Base-by-base conservation (phyloP, 2,113 vertebrate genomes). In the Lycaon pictus region DNA sequence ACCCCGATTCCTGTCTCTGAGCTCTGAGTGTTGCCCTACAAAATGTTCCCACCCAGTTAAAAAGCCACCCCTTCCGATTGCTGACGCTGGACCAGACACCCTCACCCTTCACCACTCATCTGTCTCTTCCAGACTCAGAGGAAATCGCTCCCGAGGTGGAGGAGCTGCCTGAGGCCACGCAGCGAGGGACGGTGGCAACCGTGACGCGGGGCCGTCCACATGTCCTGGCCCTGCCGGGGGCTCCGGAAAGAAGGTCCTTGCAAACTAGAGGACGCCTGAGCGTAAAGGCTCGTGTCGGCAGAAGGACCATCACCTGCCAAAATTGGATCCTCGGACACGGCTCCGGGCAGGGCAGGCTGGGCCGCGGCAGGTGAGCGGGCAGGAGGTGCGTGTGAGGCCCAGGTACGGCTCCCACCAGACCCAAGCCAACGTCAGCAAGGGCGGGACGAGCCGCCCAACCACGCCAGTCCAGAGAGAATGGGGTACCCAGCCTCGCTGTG, bases 381-480 rank as follows among this genome's bases (percentile, higher is more conserved):
- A 0, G 74, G 2, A 63, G 22, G 29, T 23, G 3, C 1, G 22
- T 7, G 43, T 19, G 37, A 32, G 67, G 48, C 51, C 32, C 12
- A 4, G 35, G 55, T 6, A 17, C 15, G 62, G 74, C 77, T 86
- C 79, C 76, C 3, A 12, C n/a, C 43, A 56, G 63, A 43, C 53
- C 43, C 17, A 1, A 16, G 72, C 58, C 81, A 58, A 20, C n/a
- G 53, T 19, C 79, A 63, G 25, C 43, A 11, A 10, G 32, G 79
- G 43, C 25, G 17, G 67, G 63, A 65, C 58, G 25, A 22, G 58
- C n/a, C 2, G 1, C 56, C n/a, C 3, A 10, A 29, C 43, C 43
- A 1, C 0, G 4, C 32, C 20, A 3, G 12, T 15, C 55, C 2
- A 0, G 27, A 7, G 17, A 51, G 5, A 22, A 19, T 5, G 2